Evolutionary conservation across 2,888 invertebrate species (phyloP).

Genomic region (Dryadula phaetusa): DNA sequence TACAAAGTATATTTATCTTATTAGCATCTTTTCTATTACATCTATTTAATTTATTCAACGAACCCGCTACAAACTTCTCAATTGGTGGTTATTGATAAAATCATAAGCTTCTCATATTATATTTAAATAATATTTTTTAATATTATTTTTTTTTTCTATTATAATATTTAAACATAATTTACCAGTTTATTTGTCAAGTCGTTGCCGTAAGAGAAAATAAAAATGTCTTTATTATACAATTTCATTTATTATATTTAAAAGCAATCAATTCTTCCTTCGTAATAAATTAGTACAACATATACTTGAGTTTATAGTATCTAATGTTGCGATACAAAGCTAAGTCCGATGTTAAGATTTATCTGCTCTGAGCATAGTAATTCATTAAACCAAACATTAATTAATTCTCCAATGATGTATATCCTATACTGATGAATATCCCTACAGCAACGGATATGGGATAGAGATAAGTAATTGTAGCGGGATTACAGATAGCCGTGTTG

Average conservation of each 20-base stretch:
- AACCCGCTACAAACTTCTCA: too few relatives aligned
- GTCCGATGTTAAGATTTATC: conserved; percentile 6
- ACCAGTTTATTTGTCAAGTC: too few relatives aligned
- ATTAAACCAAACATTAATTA: conserved; percentile 19
- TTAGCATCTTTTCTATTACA: not conserved
- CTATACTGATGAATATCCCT: conserved; percentile 18
- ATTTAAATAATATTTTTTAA: too few relatives aligned
- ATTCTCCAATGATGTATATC: conserved; percentile 13
- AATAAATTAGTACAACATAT: not conserved
- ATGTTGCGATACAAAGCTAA: not conserved
- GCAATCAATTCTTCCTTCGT: too few relatives aligned
- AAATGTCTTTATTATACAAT: too few relatives aligned
- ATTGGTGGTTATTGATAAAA: too few relatives aligned
- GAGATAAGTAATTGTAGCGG: conserved; percentile 14
- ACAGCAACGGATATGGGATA: conserved; percentile 2
- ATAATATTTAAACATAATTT: too few relatives aligned
- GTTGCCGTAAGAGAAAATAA: too few relatives aligned
- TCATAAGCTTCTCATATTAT: too few relatives aligned
- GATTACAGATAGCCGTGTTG: conserved; percentile 13
- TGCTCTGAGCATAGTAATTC: not conserved
- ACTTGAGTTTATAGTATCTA: not conserved
- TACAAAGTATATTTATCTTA: not conserved
- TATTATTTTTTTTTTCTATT: too few relatives aligned
- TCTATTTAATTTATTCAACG: not conserved
- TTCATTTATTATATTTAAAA: too few relatives aligned